Conservation (phyloP, 37 sponge, comb jelly and placozoan genomes). For the Ianthella basta region DNA sequence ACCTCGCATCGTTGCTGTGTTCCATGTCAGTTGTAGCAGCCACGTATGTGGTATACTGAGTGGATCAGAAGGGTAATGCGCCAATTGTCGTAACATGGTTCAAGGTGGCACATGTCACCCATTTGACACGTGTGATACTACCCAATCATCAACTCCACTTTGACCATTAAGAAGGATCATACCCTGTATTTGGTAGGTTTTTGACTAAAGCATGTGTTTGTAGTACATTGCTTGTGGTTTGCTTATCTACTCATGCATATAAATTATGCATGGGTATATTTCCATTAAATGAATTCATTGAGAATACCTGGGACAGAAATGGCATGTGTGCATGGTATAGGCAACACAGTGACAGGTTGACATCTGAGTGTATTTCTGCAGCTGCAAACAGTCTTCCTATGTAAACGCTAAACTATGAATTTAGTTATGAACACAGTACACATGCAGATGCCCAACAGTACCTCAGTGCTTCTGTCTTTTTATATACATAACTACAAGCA, state of each 20-base stretch:
- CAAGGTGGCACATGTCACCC: constrained; percentile 70
- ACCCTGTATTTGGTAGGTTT: background rate
- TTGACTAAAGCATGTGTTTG: background rate
- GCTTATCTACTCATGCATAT: constrained; percentile 30
- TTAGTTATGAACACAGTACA: no score
- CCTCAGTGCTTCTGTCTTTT: no score
- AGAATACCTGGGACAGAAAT: background rate
- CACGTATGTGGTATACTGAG: background rate
- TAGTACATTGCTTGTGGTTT: constrained; percentile 51
- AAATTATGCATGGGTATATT: no score
- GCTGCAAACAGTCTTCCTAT: no score
- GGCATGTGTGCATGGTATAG: background rate
- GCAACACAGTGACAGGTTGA: no score
- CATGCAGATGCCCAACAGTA: no score
- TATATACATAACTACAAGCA: no score
- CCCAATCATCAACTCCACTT: constrained; percentile 88
- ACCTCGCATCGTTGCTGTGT: no score
- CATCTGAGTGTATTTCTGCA: no score
- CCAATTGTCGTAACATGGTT: constrained; percentile 51
- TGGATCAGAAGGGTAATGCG: constrained; percentile 73
- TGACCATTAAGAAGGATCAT: constrained; percentile 80
- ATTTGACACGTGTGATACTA: constrained; percentile 12
- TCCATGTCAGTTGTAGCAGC: no score
- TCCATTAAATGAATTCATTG: background rate
- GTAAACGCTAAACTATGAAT: no score